A percentile compares a stretch with the other conserved stretches of the same genome.
Evolutionary conservation across 1,140 invertebrate species (phyloP).

Genomic region (Armadillidium nasatum): DNA sequence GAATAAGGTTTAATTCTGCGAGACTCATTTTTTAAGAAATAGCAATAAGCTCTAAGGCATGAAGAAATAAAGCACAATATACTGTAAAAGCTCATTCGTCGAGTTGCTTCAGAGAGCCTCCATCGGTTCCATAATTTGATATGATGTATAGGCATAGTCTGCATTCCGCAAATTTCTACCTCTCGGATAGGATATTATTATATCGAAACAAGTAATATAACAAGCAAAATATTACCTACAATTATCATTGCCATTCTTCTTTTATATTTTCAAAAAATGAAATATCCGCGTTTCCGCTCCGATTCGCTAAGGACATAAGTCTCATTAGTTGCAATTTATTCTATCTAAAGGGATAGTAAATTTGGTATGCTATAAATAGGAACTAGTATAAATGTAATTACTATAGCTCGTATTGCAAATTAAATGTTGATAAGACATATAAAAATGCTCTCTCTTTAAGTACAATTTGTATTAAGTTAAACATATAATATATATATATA

Average conservation of each 20-base stretch:
- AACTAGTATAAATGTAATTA: too few species aligned
- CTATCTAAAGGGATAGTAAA: conserved; percentile 2
- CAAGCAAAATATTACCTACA: conserved; percentile 10
- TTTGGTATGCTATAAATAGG: too few species aligned
- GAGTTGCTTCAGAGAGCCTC: conserved; percentile 25
- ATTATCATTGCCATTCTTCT: conserved; percentile 34
- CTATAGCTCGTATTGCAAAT: too few species aligned
- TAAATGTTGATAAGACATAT: too few species aligned
- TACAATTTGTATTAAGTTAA: too few species aligned
- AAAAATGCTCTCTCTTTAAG: too few species aligned
- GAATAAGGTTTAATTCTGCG: conserved; percentile 34
- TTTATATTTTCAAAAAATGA: conserved; percentile 33
- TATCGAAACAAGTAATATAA: conserved; percentile 10
- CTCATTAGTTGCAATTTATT: conserved; percentile 39
- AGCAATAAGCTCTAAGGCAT: neutral
- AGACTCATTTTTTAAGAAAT: conserved; percentile 25
- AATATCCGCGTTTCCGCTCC: neutral
- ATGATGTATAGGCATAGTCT: conserved; percentile 42
- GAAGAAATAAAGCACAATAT: conserved; percentile 5
- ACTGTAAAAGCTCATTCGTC: neutral
- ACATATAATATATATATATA: too few species aligned
- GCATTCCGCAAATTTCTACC: conserved; percentile 40
- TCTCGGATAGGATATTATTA: conserved; percentile 39
- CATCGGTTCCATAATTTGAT: conserved; percentile 42
- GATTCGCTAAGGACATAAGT: conserved; percentile 31